Percentiles rank a stretch among this genome's conserved stretches.
Evolutionary conservation across 2,888 invertebrate genomes (phyloP).

Genomic region (Thereva nobilitata): DNA sequence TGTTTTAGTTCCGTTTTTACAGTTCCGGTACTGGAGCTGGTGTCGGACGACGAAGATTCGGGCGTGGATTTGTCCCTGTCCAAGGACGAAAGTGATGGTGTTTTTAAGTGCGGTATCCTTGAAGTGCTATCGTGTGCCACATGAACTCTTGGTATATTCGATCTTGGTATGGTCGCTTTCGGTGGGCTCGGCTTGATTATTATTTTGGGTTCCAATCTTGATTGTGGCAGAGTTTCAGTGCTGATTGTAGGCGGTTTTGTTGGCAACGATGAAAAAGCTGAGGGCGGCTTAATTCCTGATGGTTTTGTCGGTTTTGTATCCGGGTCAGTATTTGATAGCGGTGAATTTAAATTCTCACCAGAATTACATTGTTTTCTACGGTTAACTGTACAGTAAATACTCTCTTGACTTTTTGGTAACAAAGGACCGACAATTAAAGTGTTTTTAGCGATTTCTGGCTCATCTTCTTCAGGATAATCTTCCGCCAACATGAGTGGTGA

Average conservation of each 20-base stretch:
- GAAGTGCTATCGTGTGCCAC: conserved; percentile 32
- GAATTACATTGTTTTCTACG: conserved; percentile 36
- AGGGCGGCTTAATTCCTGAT: conserved; percentile 42
- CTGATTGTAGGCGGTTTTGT: not conserved
- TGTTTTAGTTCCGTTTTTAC: conserved; percentile 56
- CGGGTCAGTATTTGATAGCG: conserved; percentile 18
- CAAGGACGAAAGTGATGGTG: conserved; percentile 33
- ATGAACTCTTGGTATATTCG: conserved; percentile 39
- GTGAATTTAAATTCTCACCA: not conserved
- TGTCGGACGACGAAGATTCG: conserved; percentile 46
- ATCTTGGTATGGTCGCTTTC: conserved; percentile 18
- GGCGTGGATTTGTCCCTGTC: conserved; percentile 42
- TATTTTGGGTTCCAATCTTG: conserved; percentile 35
- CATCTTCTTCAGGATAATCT: conserved; percentile 58
- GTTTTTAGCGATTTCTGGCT: conserved; percentile 61
- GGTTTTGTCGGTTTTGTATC: conserved; percentile 34
- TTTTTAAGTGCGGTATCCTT: conserved; percentile 32
- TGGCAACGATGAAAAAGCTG: conserved; percentile 9
- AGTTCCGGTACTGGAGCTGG: conserved; percentile 54
- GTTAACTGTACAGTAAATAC: conserved; percentile 43
- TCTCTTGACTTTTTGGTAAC: conserved; percentile 56
- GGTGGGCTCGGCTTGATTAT: conserved; percentile 39
- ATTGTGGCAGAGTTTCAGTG: not conserved
- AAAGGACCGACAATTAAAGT: conserved; percentile 63
- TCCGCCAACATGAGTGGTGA: conserved; percentile 60